phyloP scores from a whole-genome alignment of 2,888 invertebrate species.

The Therioaphis trifolii region DNA sequence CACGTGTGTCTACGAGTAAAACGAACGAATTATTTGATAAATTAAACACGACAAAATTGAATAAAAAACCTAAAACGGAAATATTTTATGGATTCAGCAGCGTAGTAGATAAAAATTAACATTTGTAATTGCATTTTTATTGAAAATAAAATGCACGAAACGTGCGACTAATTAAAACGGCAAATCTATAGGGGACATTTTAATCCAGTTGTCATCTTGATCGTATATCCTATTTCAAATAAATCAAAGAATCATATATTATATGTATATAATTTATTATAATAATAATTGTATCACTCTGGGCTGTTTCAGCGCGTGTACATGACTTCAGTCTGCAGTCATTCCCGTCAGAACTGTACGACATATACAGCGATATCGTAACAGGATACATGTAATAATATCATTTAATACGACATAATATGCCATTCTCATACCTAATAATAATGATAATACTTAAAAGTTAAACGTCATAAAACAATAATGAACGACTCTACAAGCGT shows the following conservation, averaged over 20 bases:
- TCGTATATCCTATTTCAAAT: no score
- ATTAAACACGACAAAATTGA: neutral
- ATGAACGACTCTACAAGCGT: no score
- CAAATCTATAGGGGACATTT: conserved; percentile 9
- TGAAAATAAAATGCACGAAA: neutral
- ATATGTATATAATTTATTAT: no score
- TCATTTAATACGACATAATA: no score
- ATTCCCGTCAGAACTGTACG: no score
- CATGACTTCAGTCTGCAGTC: no score
- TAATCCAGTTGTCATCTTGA: neutral
- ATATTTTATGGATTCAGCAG: neutral
- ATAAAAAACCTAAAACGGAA: neutral
- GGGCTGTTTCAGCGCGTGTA: neutral
- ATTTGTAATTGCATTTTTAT: neutral
- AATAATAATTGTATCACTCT: neutral
- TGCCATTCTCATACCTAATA: no score
- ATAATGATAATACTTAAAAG: no score
- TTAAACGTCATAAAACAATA: no score
- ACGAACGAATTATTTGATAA: neutral
- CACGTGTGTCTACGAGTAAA: neutral
- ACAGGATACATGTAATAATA: no score
- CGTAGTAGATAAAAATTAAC: neutral
- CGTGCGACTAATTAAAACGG: neutral
- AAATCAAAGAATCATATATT: no score
- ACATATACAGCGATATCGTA: neutral